Conservation (phyloP, 1,140 invertebrate species). For the Aphis craccivora region DNA sequence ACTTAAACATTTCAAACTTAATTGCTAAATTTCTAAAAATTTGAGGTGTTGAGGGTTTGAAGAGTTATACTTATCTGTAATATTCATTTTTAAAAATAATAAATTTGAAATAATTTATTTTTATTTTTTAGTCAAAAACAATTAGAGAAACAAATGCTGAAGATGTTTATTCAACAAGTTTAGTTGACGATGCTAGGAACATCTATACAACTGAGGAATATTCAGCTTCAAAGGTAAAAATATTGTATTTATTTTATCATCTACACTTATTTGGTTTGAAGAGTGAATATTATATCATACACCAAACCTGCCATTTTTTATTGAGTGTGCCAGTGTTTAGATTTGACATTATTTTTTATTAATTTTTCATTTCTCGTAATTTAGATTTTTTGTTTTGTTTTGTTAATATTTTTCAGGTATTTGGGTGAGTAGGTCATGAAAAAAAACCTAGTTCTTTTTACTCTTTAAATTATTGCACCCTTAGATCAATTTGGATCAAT, state of each 20-base stretch:
- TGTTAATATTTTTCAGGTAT: constrained; percentile 58
- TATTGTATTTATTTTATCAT: constrained; percentile 11
- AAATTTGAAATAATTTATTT: background rate
- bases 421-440: constrained; percentile 58
- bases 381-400: constrained; percentile 58
- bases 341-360: constrained; percentile 45
- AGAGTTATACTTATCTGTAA: background rate
- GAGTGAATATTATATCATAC: constrained; percentile 53
- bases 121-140: constrained; percentile 42
- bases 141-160: constrained; percentile 29
- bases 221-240: constrained; percentile 58
- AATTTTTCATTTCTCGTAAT: constrained; percentile 51
- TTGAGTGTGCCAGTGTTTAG: constrained; percentile 52
- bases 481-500: constrained; percentile 3
- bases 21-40: no score
- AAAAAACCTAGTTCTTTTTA: constrained; percentile 52
- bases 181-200: constrained; percentile 22
- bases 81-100: background rate
- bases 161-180: constrained; percentile 34
- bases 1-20: no score
- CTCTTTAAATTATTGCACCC: constrained; percentile 19
- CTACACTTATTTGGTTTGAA: constrained; percentile 51
- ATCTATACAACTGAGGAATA: constrained; percentile 45
- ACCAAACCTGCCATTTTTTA: constrained; percentile 7
- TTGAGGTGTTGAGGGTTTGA: no score